A percentile compares a stretch with the other conserved stretches of the same genome.
These are phyloP conservation scores for Caenorhabditis wallacei DNA, from an alignment of 2,888 invertebrate genomes.

Conservation along the genomic window DNA sequence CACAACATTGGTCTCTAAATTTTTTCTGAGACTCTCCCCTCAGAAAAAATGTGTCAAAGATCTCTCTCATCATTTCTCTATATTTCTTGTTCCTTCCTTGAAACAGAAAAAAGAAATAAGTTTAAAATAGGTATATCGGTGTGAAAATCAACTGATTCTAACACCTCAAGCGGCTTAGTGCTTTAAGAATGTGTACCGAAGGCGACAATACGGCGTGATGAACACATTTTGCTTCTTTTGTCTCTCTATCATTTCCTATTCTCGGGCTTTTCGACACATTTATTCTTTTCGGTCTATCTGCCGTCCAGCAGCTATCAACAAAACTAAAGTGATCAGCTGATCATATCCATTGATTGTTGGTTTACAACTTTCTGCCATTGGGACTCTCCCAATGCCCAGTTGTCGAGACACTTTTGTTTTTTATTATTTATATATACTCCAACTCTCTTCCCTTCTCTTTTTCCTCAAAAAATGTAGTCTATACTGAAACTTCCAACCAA, in stretches of 20 bases:
- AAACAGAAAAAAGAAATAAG: not conserved
- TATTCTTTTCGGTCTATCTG: constrained; percentile 11
- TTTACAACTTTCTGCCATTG: constrained; percentile 42
- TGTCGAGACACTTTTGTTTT: constrained; percentile 10
- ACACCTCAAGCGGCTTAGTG: constrained; percentile 51
- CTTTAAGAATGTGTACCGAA: constrained; percentile 61
- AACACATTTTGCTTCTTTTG: constrained; percentile 36
- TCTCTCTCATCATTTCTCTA: constrained; percentile 31
- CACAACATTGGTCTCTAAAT: constrained; percentile 12
- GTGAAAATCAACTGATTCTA: constrained; percentile 44
- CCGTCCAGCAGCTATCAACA: constrained; percentile 40
- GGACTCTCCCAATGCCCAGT: constrained; percentile 7
- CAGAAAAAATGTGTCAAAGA: constrained; percentile 30
- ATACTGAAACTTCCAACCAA: not conserved
- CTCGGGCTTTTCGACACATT: constrained; percentile 39
- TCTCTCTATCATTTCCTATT: constrained; percentile 13
- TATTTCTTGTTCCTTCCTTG: not conserved
- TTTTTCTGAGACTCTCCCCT: constrained; percentile 12
- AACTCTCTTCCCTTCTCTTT: not conserved
- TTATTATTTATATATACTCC: constrained; percentile 23
- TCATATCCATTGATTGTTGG: constrained; percentile 45
- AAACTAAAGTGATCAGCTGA: constrained; percentile 49
- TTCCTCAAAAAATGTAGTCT: constrained; percentile 5
- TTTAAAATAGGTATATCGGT: constrained; percentile 27
- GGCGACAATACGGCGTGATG: constrained; percentile 55